Base-by-base conservation (phyloP, 2,888 invertebrate genomes). In the Uloborus plumipes region DNA sequence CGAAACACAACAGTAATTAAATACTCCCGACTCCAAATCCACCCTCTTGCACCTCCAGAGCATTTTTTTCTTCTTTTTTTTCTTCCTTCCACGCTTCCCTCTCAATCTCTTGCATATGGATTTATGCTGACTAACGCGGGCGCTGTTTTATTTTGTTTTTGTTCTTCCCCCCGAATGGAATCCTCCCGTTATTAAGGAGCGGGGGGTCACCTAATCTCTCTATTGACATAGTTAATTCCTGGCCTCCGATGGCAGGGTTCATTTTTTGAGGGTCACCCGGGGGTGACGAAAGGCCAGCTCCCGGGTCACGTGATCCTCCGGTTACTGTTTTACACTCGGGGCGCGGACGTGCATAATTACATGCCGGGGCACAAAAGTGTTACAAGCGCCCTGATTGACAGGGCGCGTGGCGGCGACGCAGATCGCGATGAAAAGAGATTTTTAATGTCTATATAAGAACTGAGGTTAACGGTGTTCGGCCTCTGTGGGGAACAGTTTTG, bases 221-320 rank as follows among this genome's bases (percentile, higher is more conserved):
- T 76, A 82, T 82, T 82, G 81, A 82, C 81, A 71, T 58, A 75
- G 71, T 82, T 82, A 82, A 82, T 82, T 82, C 81, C 81, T 81
- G 65, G 74, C 80, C 74, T 81, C 71, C 58, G 73, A 66, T 47
- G 39, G 75, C 47, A 65, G 65, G 70, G 61, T 51, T 74, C 55
- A 74, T 81, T 75, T 75, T 74, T 74, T 72, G 59, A 62, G 61
- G n/a, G 62, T 39, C 75, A 66, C 55, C 55, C 9, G 20, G 50
- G 53, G 53, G 61, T 18, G 69, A 31, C 50, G 20, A 18, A 50
- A 49, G 67, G 72, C 62, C 61, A 39, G 69, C 20, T 47, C 62
- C 49, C 18, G 39, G 76, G 14, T 49, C 53, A 51, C 31, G 53
- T 16, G 50, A 22, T 39, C 9, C 16, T 22, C 20, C 18, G 64